Conservation (phyloP, 1,140 invertebrate species). For the Leptoteleia sp. region DNA sequence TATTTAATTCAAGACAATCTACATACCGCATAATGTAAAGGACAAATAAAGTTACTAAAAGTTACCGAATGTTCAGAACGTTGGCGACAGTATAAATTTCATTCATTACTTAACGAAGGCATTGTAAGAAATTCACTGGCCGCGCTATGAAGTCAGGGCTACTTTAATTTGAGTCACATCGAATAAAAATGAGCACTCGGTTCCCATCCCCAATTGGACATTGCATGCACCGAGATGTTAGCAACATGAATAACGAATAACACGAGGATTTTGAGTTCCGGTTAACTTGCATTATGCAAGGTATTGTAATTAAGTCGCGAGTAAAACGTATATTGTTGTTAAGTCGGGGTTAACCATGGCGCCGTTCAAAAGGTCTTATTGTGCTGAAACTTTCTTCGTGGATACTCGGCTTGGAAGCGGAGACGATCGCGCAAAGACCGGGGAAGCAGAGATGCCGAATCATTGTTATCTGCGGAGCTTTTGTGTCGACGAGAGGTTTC, state of each 20-base stretch:
- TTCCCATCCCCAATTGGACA: too few relatives aligned
- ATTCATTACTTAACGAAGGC: too few relatives aligned
- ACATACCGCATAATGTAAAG: too few relatives aligned
- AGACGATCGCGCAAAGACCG: conserved; percentile 54
- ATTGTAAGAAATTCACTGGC: too few relatives aligned
- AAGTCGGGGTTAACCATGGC: conserved; percentile 54
- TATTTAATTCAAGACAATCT: too few relatives aligned
- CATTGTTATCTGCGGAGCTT: conserved; percentile 66
- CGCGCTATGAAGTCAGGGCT: too few relatives aligned
- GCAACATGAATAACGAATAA: conserved; percentile 28
- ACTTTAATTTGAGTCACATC: too few relatives aligned
- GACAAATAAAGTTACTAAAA: too few relatives aligned
- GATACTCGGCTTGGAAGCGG: conserved; percentile 39
- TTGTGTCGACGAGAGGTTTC: conserved; percentile 65
- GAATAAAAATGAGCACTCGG: too few relatives aligned
- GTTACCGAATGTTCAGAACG: too few relatives aligned
- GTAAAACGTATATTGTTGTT: conserved; percentile 57
- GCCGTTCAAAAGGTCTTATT: conserved; percentile 64
- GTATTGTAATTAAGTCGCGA: conserved; percentile 64
- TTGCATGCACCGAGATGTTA: conserved; percentile 6
- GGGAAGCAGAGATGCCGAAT: conserved; percentile 60
- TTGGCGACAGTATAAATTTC: too few relatives aligned
- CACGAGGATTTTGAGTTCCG: conserved; percentile 21
- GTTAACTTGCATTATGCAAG: conserved; percentile 51
- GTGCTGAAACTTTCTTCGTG: conserved; percentile 64